Evolutionary conservation across 2,888 invertebrate species (phyloP), one percentile per base, ranked within the genome.

Genomic region (Danaus chrysippus): DNA sequence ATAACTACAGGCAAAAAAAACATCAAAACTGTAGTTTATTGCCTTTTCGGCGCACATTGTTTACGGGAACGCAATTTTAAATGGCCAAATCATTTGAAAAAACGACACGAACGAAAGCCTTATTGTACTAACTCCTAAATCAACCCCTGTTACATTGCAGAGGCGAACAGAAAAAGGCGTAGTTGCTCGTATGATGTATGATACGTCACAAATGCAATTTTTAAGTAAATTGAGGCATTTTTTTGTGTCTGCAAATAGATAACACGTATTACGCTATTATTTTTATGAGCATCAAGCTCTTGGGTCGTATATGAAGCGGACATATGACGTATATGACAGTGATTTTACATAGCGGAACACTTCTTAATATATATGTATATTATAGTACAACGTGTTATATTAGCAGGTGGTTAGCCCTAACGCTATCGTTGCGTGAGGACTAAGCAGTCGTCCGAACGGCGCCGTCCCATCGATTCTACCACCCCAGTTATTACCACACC

Each of bases 361-460:
- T 34, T 34, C 23, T 34, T 1, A 34, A 34, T 34, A 34, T 34
- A 34, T 3, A 34, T 34, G 8, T 34, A 5, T 34, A 34, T 34
- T 34, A 3, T 49, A 49, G 2, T 49, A 17, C 17, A 49, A 17
- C 17, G 17, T 49, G n/a, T 49, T 10, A 49, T 17, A 17, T 49
- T 49, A 17, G 6, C 17, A 17, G 11, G 49, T 43, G 42, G 44
- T 19, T 58, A n/a, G 34, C 41, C 34, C 42, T 54, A 56, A 15
- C 64, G 62, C 56, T 63, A 41, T 58, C 42, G 57, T 59, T 55
- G 43, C 54, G 57, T 19, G 68, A 65, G 71, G 72, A 71, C 70
- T 69, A 70, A 70, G 68, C 73, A 76, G 77, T 75, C 76, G 77
- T 68, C 75, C 73, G 73, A 63, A 55, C 71, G 77, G 73, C 75